A percentile compares a stretch with the other conserved stretches of the same genome.
Evolutionary conservation across 1,140 invertebrate species (phyloP).

Genomic region (Uloborus diversus): DNA sequence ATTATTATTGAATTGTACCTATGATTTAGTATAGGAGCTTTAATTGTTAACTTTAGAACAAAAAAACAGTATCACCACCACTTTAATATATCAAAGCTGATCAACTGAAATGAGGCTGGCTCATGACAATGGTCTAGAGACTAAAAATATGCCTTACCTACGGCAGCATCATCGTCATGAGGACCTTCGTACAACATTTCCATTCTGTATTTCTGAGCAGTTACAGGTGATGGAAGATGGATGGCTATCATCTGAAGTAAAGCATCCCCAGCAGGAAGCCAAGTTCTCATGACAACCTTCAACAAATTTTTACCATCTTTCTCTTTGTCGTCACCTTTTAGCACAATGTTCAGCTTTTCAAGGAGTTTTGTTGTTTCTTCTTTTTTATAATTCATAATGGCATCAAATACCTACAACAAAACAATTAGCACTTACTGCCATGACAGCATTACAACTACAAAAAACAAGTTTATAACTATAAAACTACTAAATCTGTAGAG

Average conservation of each 20-base stretch:
- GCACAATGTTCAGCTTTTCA: conserved; percentile 88
- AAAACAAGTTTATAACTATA: too few species aligned
- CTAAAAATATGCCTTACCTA: too few species aligned
- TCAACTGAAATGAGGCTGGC: neutral
- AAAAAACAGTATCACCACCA: neutral
- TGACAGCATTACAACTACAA: too few species aligned
- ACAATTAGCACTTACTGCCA: too few species aligned
- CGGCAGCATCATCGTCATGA: conserved; percentile 93
- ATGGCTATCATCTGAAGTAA: conserved; percentile 99
- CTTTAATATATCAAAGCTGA: neutral
- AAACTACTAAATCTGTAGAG: neutral
- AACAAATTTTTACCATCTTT: conserved; percentile 92
- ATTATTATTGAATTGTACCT: too few species aligned
- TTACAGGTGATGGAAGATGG: conserved; percentile 98
- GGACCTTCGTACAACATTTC: conserved; percentile 99
- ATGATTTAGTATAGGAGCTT: neutral
- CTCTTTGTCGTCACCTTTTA: conserved; percentile 95
- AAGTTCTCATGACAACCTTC: conserved; percentile 97
- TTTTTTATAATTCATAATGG: conserved; percentile 98
- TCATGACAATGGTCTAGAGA: too few species aligned
- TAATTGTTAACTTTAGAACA: neutral
- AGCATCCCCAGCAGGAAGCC: conserved; percentile 99
- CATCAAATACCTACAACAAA: conserved; percentile 81
- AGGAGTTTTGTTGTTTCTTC: conserved; percentile 88
- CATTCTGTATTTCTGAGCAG: conserved; percentile 98